Conservation (phyloP, 2,888 invertebrate species). For the Ceraclea dissimilis region DNA sequence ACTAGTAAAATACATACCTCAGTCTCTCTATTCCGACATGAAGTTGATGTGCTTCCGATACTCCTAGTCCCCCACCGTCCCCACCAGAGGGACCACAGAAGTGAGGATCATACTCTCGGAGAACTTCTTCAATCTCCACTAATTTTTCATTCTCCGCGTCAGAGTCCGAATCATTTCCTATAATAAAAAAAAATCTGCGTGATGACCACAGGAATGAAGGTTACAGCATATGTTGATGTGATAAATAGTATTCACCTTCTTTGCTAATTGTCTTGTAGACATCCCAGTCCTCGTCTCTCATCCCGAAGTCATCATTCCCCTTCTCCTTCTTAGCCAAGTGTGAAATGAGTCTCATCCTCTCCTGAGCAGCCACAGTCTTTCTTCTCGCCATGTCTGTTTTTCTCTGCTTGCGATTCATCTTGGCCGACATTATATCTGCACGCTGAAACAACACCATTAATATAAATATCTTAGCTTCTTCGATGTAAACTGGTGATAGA, state of each 20-base stretch:
- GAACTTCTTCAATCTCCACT: conserved; percentile 75
- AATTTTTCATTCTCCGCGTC: conserved; percentile 87
- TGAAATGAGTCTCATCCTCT: conserved; percentile 90
- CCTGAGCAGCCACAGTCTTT: conserved; percentile 86
- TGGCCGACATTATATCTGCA: conserved; percentile 61
- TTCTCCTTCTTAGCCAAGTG: conserved; percentile 74
- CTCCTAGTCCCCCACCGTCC: conserved; percentile 38
- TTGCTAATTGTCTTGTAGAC: conserved; percentile 84
- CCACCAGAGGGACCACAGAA: conserved; percentile 45
- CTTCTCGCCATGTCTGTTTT: conserved; percentile 83
- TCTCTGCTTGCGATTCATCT: conserved; percentile 67
- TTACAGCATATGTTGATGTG: no score
- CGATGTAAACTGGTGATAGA: neutral
- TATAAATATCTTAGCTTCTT: neutral
- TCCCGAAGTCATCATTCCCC: conserved; percentile 84
- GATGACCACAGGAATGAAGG: no score
- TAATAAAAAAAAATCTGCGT: conserved; percentile 11
- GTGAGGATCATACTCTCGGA: conserved; percentile 76
- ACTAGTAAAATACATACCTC: no score
- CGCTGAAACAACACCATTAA: conserved; percentile 8
- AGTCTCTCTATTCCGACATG: conserved; percentile 60
- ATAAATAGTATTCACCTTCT: conserved; percentile 34
- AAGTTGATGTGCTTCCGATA: conserved; percentile 66
- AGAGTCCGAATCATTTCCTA: conserved; percentile 81
- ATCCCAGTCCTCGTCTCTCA: conserved; percentile 93